Base-by-base conservation (phyloP, 2,888 invertebrate species). In the Operophtera brumata region DNA sequence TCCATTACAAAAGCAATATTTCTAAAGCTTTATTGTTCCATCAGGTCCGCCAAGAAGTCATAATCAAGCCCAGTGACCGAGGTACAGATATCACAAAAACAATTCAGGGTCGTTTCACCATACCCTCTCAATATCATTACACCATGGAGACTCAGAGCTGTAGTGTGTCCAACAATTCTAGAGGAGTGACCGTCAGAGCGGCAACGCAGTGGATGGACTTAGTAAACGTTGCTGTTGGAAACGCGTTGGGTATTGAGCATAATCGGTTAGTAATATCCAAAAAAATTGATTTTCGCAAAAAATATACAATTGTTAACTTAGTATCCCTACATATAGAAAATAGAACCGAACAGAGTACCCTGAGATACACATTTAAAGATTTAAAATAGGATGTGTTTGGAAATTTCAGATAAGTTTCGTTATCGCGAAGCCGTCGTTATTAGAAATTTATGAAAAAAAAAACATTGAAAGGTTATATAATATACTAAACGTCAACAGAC, bases 141-240 rank as follows among this genome's bases (percentile, higher is more conserved):
- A 92, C 93, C 0, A 94, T 96, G 95, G 96, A 96, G 78, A 92
- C 94, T 0, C 94, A 94, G 64, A 89, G 91, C 30, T 93, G 93
- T 47, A 57, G 65, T 4, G 82, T 76, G 0, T 34, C 62, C 0
- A 73, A 75, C 26, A 76, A 76, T 0, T 70, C 76, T 0, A 62
- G 69, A 6, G 77, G 76, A 0, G 52, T 79, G 8, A 53, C 64
- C 0, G 77, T 87, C 6, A 92, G 91, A 57, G 82, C 93, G 0
- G 71, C 94, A 0, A 89, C 93, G 0, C 95, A 95, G 69, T 93
- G 92, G 91, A 91, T 94, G 80, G 93, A 94, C 61, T 62, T 91
- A 0, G 78, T 86, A 0, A 93, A 94, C 59, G 77, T 84, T 1
- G 90, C 92, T 0, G 90, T 94, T 2, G 89, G 61, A 37, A 45